These are phyloP conservation scores for Orchesellides sinensis DNA, from an alignment of 2,888 invertebrate genomes.

Conservation along the genomic window DNA sequence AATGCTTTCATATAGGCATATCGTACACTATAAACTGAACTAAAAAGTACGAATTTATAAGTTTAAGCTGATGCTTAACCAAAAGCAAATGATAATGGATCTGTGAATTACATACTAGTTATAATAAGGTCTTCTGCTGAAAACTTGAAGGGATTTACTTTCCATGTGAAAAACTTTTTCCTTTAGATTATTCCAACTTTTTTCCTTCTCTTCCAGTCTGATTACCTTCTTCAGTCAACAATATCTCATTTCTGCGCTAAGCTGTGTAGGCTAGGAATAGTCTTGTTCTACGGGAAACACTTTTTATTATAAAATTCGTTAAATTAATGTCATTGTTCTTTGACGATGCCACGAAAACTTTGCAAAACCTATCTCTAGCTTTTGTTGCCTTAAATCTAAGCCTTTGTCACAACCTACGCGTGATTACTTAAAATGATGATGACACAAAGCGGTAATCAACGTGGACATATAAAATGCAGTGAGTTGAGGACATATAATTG, in stretches of 20 bases:
- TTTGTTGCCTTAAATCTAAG: background rate
- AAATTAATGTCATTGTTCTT: conserved; percentile 18
- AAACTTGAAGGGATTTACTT: conserved; percentile 45
- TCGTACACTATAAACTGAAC: no score
- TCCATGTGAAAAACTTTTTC: conserved; percentile 5
- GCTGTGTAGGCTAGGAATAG: background rate
- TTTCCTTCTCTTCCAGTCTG: background rate
- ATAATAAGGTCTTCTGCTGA: conserved; percentile 25
- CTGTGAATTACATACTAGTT: background rate
- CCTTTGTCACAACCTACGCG: background rate
- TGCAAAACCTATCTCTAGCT: background rate
- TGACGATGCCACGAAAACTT: background rate
- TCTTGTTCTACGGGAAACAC: background rate
- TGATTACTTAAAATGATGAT: no score
- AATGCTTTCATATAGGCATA: background rate
- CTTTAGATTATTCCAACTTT: conserved; percentile 7
- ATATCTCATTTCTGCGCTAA: background rate
- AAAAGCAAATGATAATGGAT: conserved; percentile 10
- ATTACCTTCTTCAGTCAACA: background rate
- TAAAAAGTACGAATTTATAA: no score
- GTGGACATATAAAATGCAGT: no score
- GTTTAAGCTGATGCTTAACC: no score
- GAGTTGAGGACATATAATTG: no score
- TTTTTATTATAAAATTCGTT: background rate
- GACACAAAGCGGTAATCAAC: no score